Base-by-base conservation (phyloP, 2,113 vertebrate genomes). In the Shinisaurus crocodilurus region DNA sequence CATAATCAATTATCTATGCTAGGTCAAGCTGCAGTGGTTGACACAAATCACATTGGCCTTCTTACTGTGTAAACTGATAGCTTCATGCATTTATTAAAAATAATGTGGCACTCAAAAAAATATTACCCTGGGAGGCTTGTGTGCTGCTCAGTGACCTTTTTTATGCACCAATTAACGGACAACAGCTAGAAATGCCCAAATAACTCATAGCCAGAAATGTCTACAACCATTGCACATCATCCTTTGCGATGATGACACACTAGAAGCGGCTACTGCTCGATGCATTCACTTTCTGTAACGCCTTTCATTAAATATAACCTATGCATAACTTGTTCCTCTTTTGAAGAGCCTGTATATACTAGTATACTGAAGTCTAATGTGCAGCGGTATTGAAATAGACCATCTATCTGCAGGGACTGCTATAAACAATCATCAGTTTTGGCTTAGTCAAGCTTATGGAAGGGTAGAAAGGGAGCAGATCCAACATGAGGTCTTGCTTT, bases 141-240 rank as follows among this genome's bases (percentile, higher is more conserved):
- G 75, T 86, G 93, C 94, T 93, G 94, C 63, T 95, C 92, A 94
- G 79, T 96, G 95, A 95, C 95, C 95, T 96, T 96, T n/a, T n/a
- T 92, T 87, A 93, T 95, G 94, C 91, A 95, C 81, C 69, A 87
- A 77, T 91, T 88, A 89, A 86, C 80, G 87, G 94, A 93, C 88
- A 94, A 93, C 90, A 94, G 79, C 82, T 89, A 92, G 90, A 90
- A 94, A 95, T 87, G 87, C 1, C 0, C 6, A 15, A 94, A 87
- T 86, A 88, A 90, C 34, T 7, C 87, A 88, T 87, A 67, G 63
- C 90, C 80, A 82, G 90, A 92, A 93, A 85, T 81, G 89, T 76
- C 82, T 76, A 25, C 81, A 91, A 93, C 54, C 57, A 45, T 90
- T 90, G 20, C 13, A 67, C 6, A 34, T 79, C 91, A 70, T 83